These are phyloP conservation scores for Creontiades dilutus DNA, from an alignment of 2,888 invertebrate genomes.

Conservation along the genomic window DNA sequence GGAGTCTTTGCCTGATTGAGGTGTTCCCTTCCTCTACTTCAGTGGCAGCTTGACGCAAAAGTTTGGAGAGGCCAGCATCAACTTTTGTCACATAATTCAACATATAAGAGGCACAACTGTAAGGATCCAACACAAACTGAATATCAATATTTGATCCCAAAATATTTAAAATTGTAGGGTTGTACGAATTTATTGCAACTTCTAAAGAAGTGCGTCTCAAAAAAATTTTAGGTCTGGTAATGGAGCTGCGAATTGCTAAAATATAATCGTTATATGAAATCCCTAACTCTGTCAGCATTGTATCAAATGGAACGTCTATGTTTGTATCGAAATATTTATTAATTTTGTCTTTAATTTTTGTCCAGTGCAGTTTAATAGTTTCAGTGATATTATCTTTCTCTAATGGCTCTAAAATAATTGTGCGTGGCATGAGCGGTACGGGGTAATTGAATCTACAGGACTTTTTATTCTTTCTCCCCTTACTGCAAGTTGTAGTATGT, in stretches of 20 bases:
- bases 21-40: no score
- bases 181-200: background rate
- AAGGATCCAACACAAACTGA: background rate
- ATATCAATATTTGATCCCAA: background rate
- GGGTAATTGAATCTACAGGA: background rate
- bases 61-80: no score
- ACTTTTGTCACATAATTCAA: no score
- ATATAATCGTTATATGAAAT: background rate
- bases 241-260: background rate
- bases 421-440: background rate
- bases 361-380: background rate
- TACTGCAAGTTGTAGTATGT: background rate
- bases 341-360: background rate
- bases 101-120: background rate
- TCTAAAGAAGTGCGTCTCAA: background rate
- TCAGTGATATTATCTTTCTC: background rate
- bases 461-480: background rate
- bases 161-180: background rate
- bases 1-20: no score
- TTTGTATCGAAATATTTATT: background rate
- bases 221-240: background rate
- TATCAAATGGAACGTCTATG: background rate
- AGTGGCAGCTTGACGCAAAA: no score
- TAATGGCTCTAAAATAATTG: background rate
- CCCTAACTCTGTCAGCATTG: background rate